Percentiles rank a stretch among this genome's conserved stretches.
phyloP scores from a whole-genome alignment of 2,113 vertebrate genomes.

The Peromyscus californicus region DNA sequence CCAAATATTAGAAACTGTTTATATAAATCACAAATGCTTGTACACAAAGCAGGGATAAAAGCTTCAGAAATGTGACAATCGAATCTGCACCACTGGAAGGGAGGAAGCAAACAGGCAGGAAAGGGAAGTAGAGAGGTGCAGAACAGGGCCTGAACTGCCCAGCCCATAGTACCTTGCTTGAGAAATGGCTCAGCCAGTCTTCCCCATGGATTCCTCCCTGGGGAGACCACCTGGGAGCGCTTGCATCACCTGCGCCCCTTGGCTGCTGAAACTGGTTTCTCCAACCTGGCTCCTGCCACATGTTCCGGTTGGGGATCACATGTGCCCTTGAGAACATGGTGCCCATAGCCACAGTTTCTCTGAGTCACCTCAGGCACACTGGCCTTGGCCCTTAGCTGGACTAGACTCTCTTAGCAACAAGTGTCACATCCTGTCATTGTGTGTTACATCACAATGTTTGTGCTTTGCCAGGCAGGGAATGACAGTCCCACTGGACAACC shows the following conservation, averaged over 20 bases:
- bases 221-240: rapidly evolving
- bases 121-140: rapidly evolving
- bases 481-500: background rate
- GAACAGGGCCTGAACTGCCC: background rate
- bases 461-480: background rate
- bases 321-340: background rate
- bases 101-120: too few relatives aligned
- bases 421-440: background rate
- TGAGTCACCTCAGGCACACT: rapidly evolving
- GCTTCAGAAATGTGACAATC: background rate
- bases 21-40: background rate
- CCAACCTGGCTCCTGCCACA: background rate
- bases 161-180: background rate
- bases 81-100: background rate
- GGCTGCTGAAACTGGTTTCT: background rate
- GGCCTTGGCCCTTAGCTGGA: background rate
- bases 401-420: background rate
- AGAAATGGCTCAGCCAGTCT: background rate
- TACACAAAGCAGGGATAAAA: background rate
- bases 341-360: slow-evolving; percentile 15
- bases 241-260: background rate
- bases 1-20: background rate
- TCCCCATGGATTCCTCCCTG: background rate
- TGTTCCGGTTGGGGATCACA: background rate
- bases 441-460: background rate